phyloP scores from a whole-genome alignment of 2,113 vertebrate species.

The Oreocharis arfaki region DNA sequence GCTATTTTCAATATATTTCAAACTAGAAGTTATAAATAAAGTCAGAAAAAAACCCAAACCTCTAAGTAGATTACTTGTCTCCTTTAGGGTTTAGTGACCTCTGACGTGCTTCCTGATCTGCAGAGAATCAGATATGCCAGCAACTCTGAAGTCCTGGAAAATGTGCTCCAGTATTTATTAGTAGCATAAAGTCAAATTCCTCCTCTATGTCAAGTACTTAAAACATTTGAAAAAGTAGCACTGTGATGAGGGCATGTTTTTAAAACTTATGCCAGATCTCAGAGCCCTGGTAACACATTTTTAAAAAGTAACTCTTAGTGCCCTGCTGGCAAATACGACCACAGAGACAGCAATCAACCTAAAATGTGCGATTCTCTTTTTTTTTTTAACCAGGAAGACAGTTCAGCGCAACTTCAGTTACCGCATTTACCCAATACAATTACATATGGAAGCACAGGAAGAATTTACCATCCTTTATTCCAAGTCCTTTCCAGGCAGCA shows the following conservation, averaged over 20 bases:
- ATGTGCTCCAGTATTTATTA: neutral
- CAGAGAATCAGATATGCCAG: neutral
- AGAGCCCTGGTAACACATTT: neutral
- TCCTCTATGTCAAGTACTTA: neutral
- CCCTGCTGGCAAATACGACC: neutral
- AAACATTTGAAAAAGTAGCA: neutral
- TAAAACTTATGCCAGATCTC: neutral
- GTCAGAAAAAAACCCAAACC: neutral
- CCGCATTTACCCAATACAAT: neutral
- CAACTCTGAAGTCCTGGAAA: neutral
- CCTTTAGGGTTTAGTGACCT: neutral
- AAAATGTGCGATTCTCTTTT: neutral
- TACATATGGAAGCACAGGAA: neutral
- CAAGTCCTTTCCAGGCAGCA: neutral
- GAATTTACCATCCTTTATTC: neutral
- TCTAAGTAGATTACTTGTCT: conserved; percentile 14
- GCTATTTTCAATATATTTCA: neutral
- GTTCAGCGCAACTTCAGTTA: neutral
- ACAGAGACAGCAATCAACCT: neutral
- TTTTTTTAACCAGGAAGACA: neutral
- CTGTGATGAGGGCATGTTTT: neutral
- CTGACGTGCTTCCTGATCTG: neutral
- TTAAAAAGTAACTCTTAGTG: neutral
- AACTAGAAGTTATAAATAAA: conserved; percentile 1
- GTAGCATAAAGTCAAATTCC: neutral